Evolutionary conservation across 2,113 vertebrate genomes (phyloP), one percentile per base, ranked within the genome.

Genomic region (Rhipidura dahli): DNA sequence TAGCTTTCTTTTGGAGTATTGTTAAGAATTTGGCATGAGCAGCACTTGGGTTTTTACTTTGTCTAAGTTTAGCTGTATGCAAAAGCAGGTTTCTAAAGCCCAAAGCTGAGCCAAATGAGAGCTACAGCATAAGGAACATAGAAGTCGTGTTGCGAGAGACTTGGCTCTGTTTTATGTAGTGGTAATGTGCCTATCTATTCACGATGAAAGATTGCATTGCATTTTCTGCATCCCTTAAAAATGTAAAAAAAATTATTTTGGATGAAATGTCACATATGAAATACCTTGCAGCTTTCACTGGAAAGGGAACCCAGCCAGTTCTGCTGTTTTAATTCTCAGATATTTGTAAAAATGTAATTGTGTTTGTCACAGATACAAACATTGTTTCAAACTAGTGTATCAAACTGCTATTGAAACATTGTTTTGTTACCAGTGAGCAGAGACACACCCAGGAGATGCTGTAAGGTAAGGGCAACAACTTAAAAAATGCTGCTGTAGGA

Each of bases 91-190:
- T 86, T 83, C 39, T 83, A 45, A 71, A 78, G 26, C 13, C 54
- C 24, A 6, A 44, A 76, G 40, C 31, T 79, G 31, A 61, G 65
- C 21, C 9, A 45, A 61, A 1, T 71, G 49, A 72, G 63, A 80
- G 16, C 5, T 53, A 28, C 10, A 63, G 31, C 21, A 22, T 20
- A 63, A 89, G 23, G 31, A 73, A 63, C 0, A 0, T 42, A 15
- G 15, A 81, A 73, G 26, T 26, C 39, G 18, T 57, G 11, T 42
- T 87, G 12, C n/a, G 83, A 19, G 37, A 68, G 24, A 31, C 20
- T 35, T 60, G 23, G 13, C 10, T 71, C 30, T 57, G 4, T 11
- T 83, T 49, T 79, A 26, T 30, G 5, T 23, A 44, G 19, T 33
- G 16, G 24, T 22, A 70, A 35, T 56, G 4, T 78, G 10, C 39